phyloP scores from a whole-genome alignment of 2,113 vertebrate genomes.

The Corythaeola cristata region DNA sequence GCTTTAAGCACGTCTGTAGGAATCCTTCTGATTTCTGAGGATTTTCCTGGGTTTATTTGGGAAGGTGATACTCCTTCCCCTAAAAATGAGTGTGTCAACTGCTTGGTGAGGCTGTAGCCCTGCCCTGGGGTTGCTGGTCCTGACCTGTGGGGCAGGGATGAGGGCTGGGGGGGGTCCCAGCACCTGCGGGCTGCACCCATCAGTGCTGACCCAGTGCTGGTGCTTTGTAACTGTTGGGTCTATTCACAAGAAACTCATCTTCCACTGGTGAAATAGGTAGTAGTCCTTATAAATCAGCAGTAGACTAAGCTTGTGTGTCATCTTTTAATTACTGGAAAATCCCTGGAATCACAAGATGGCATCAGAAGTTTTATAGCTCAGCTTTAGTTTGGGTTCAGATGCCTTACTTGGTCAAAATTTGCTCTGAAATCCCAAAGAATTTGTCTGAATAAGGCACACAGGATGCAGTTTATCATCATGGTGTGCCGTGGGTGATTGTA shows the following conservation, averaged over 20 bases:
- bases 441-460: background rate
- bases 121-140: background rate
- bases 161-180: background rate
- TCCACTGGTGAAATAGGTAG: background rate
- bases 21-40: background rate
- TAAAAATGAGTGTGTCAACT: too few species aligned
- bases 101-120: background rate
- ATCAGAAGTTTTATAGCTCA: background rate
- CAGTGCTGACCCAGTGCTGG: background rate
- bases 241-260: background rate
- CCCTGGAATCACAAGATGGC: background rate
- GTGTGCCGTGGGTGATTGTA: background rate
- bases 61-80: background rate
- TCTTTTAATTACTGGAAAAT: background rate
- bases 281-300: background rate
- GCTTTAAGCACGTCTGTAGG: too few species aligned
- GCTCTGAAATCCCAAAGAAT: background rate
- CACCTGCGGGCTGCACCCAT: too few species aligned
- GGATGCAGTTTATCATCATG: background rate
- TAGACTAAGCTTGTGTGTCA: background rate
- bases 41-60: background rate
- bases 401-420: background rate
- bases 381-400: background rate
- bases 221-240: background rate
- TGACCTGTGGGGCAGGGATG: background rate